Percentiles rank a stretch among this genome's conserved stretches.
phyloP scores from a whole-genome alignment of 30 jellyfish, hydroid and myxozoan genomes.

The Pelagia noctiluca region DNA sequence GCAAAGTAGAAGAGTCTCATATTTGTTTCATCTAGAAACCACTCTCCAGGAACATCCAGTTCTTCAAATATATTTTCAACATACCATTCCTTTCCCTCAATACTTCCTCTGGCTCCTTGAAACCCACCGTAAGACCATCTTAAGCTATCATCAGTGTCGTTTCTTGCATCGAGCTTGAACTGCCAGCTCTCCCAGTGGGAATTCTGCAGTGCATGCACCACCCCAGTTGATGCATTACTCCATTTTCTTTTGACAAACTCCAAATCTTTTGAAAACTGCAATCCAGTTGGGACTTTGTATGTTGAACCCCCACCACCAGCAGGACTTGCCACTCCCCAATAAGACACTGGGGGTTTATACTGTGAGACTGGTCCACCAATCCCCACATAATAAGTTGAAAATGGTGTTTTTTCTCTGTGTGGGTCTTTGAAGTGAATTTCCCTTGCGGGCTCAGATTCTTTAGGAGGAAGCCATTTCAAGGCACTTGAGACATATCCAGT shows the following conservation, averaged over 20 bases:
- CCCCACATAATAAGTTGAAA: constrained; percentile 76
- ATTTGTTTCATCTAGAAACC: constrained; percentile 84
- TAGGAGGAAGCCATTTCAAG: constrained; percentile 90
- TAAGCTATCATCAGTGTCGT: constrained; percentile 67
- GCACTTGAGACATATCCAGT: constrained; percentile 92
- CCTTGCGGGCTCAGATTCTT: constrained; percentile 60
- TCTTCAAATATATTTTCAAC: constrained; percentile 98
- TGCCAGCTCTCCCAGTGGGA: constrained; percentile 99
- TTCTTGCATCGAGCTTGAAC: constrained; percentile 81
- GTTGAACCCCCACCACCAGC: constrained; percentile 97
- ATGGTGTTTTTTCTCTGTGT: constrained; percentile 75
- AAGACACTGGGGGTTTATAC: constrained; percentile 95
- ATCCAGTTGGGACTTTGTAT: constrained; percentile 90
- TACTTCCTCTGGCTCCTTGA: constrained; percentile 97
- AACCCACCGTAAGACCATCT: constrained; percentile 97
- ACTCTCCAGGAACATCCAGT: constrained; percentile 93
- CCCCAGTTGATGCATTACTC: constrained; percentile 91
- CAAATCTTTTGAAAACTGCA: constrained; percentile 73
- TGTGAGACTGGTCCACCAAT: constrained; percentile 95
- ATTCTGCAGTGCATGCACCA: constrained; percentile 95
- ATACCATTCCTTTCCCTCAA: constrained; percentile 95
- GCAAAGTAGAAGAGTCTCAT: constrained; percentile 86
- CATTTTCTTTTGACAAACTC: constrained; percentile 86
- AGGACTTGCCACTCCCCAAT: constrained; percentile 94
- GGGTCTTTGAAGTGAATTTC: constrained; percentile 86